Evolutionary conservation across 2,888 invertebrate genomes (phyloP).

Genomic region (Limnephilus lunatus): DNA sequence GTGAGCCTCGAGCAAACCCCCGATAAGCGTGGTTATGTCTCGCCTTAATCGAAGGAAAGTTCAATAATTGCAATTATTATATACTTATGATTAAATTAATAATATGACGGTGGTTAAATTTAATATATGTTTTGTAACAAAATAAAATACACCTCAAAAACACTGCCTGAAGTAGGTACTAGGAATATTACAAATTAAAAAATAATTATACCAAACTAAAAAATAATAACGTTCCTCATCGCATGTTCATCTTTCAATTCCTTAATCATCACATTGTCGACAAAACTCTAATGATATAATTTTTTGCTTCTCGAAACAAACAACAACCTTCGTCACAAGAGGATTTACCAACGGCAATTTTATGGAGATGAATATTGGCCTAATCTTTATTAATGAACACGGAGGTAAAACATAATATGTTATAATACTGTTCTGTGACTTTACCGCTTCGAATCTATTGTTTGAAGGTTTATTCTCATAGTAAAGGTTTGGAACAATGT

Average conservation of each 20-base stretch:
- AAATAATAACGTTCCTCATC: neutral
- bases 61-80: too few species aligned
- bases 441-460: neutral
- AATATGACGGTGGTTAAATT: too few species aligned
- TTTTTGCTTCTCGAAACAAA: conserved; percentile 32
- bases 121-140: too few species aligned
- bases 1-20: too few species aligned
- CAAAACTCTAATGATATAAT: conserved; percentile 33
- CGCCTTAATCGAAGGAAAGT: too few species aligned
- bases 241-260: conserved; percentile 56
- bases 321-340: conserved; percentile 44
- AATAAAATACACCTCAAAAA: too few species aligned
- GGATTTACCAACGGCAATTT: conserved; percentile 59
- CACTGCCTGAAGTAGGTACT: too few species aligned
- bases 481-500: neutral
- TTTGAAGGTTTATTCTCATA: neutral
- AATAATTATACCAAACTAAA: neutral
- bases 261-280: neutral
- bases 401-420: conserved; percentile 5
- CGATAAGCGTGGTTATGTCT: too few species aligned
- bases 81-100: too few species aligned
- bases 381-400: conserved; percentile 61
- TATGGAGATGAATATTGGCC: conserved; percentile 33
- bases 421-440: neutral
- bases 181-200: neutral